A percentile compares a stretch with the other conserved stretches of the same genome.
These are phyloP conservation scores for Cottus gobio DNA, from an alignment of 2,113 vertebrate species.

Conservation along the genomic window DNA sequence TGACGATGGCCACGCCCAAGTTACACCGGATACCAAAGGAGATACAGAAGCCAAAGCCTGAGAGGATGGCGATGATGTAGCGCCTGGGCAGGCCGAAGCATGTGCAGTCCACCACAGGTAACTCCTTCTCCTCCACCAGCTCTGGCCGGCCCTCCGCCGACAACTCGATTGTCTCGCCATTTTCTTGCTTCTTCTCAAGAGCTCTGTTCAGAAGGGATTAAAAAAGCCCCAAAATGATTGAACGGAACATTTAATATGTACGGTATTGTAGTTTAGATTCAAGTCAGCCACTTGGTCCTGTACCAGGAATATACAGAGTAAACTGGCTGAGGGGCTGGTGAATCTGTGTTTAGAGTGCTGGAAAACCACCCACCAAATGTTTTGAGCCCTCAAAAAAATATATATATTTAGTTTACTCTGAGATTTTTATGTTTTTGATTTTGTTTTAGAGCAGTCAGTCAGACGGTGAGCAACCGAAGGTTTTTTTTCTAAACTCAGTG, in stretches of 20 bases:
- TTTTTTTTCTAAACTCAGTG: slow-evolving; percentile 15
- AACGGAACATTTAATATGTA: background rate
- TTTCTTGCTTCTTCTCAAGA: slow-evolving; percentile 89
- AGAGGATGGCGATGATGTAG: slow-evolving; percentile 95
- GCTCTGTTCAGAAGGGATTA: slow-evolving; percentile 71
- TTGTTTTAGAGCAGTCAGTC: background rate
- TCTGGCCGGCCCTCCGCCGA: slow-evolving; percentile 87
- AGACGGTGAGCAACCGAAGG: background rate
- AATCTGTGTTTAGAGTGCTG: no score
- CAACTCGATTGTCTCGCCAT: slow-evolving; percentile 90
- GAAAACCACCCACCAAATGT: background rate
- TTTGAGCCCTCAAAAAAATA: background rate
- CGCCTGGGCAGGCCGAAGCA: slow-evolving; percentile 92
- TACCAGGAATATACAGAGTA: background rate
- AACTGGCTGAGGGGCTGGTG: background rate
- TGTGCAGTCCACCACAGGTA: slow-evolving; percentile 90
- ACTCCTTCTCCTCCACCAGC: slow-evolving; percentile 86
- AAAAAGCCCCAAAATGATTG: background rate
- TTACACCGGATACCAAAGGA: slow-evolving; percentile 95
- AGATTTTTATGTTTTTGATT: background rate
- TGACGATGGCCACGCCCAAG: slow-evolving; percentile 93
- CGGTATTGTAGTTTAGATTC: background rate
- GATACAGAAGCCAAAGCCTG: slow-evolving; percentile 93
- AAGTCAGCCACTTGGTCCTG: background rate
- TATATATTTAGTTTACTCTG: background rate